These are phyloP conservation scores for Ploceus nigricollis DNA, from an alignment of 2,113 vertebrate genomes.

Conservation along the genomic window DNA sequence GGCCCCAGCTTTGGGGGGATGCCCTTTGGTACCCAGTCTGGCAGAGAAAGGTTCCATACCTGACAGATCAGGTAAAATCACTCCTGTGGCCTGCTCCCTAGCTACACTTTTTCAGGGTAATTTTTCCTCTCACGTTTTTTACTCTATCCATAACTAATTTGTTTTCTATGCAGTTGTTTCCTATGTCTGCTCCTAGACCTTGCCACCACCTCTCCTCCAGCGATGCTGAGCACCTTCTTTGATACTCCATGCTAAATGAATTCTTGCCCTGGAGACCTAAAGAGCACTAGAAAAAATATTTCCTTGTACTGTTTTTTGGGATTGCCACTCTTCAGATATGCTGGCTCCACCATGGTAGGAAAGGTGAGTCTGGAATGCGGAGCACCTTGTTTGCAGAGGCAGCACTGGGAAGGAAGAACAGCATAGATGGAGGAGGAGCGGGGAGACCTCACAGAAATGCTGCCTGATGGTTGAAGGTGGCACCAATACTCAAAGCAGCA, in stretches of 20 bases:
- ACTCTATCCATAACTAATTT: not conserved
- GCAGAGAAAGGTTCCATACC: not conserved
- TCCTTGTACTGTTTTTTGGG: not conserved
- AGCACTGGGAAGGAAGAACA: not conserved
- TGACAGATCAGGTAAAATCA: not conserved
- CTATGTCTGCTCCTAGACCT: not conserved
- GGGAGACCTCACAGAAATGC: not conserved
- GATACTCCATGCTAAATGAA: not conserved
- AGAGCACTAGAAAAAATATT: not conserved
- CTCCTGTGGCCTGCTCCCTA: not conserved
- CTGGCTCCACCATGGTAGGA: not conserved
- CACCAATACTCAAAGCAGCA: not conserved
- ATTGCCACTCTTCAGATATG: not conserved
- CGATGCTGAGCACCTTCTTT: not conserved
- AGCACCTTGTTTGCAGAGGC: not conserved
- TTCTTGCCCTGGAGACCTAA: not conserved
- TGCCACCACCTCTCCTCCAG: fast-evolving
- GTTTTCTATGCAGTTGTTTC: not conserved
- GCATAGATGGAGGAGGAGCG: not conserved
- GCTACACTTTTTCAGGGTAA: not conserved
- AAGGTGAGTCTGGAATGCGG: not conserved
- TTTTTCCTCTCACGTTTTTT: not conserved
- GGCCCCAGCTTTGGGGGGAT: not conserved
- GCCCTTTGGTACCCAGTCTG: not conserved
- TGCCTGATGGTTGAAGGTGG: not conserved